These are phyloP conservation scores for Camelus bactrianus DNA, from an alignment of 2,113 vertebrate species.

Conservation along the genomic window DNA sequence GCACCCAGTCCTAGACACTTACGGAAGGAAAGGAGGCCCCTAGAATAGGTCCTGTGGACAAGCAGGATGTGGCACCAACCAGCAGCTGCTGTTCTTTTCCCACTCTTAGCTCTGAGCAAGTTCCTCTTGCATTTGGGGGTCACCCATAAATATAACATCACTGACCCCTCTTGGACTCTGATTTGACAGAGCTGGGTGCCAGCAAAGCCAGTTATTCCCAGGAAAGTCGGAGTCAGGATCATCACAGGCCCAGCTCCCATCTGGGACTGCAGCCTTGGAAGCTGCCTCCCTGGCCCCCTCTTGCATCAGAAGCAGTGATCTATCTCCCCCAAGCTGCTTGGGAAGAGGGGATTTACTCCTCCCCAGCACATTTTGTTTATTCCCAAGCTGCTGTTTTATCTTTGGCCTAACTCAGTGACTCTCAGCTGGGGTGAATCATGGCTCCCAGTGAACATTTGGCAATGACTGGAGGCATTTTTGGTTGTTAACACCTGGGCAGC, in stretches of 20 bases:
- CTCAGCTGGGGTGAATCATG: neutral
- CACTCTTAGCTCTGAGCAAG: neutral
- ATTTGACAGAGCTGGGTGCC: neutral
- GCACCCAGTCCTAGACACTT: neutral
- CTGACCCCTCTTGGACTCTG: neutral
- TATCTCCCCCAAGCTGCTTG: neutral
- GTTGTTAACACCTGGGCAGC: neutral
- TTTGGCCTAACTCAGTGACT: neutral
- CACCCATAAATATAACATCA: neutral
- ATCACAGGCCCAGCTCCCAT: neutral
- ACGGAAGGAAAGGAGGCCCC: neutral
- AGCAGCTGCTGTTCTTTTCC: neutral
- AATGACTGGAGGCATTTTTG: neutral
- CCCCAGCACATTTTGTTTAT: neutral
- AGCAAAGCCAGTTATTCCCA: neutral
- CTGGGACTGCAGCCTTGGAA: neutral
- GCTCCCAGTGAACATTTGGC: neutral
- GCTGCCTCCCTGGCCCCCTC: fast-evolving
- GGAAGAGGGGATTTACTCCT: neutral
- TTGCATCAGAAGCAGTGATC: neutral
- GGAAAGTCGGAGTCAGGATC: neutral
- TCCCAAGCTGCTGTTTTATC: neutral
- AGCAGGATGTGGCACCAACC: neutral
- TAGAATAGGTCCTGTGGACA: neutral
- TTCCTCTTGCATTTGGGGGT: neutral